Evolutionary conservation across 2,113 vertebrate genomes (phyloP), one percentile per base, ranked within the genome.

Genomic region (Columbina picui): DNA sequence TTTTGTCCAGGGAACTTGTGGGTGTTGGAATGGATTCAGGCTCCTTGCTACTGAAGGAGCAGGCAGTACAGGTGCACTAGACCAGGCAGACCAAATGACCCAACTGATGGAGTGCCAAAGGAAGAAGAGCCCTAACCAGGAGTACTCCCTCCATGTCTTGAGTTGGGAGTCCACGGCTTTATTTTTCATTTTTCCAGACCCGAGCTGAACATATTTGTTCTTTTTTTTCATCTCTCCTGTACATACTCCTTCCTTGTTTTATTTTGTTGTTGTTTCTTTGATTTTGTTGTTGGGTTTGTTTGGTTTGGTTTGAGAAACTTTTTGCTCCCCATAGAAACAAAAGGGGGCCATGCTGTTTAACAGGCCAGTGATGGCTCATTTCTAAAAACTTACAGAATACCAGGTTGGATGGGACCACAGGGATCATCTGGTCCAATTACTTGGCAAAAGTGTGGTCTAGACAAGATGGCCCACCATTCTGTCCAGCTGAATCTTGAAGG

Each of bases 201-300:
- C 30, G 0, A 0, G 56, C 36, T 76, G 45, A 88, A 57, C 5
- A 25, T 0, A 0, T 3, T 25, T 8, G 4, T 63, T 63, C 21
- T 64, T 8, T 47, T 47, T 80, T 73, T 52, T 43, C 2, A 36
- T 7, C 18, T 61, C 22, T 68, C 25, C 6, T 1, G 0, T 16
- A 41, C 10, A 4, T 6, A 4, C 9, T n/a, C 12, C 14, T 39
- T 50, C 5, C 14, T 22, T 26, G 12, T 1, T 38, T 83, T 64
- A 43, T 7, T 38, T 53, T 34, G 4, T 10, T 41, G 7, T 25
- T 36, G 2, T 9, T 39, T 27, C 45, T 41, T 19, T n/a, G 16
- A 4, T 14, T 59, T 39, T 78, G 18, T 45, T 53, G 7, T 38
- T 22, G 49, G 13, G 49, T 52, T 52, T 52, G 23, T 52, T 52